Percentiles rank a stretch among this genome's conserved stretches.
These are phyloP conservation scores for Myotis myotis DNA, from an alignment of 2,797 vertebrate genomes.

Conservation along the genomic window DNA sequence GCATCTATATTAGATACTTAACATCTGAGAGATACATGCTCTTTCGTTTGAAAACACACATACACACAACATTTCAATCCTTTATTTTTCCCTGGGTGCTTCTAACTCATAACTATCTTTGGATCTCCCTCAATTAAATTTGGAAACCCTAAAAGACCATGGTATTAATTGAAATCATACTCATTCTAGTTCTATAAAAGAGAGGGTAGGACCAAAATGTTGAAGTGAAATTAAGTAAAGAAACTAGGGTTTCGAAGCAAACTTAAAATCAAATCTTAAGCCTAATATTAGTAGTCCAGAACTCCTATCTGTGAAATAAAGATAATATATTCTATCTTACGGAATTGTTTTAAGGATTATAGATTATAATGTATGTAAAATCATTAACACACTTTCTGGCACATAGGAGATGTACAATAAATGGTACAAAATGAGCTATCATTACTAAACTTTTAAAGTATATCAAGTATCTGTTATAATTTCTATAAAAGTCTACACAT, in stretches of 20 bases:
- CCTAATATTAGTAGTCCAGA: not conserved
- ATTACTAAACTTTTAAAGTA: slow-evolving; percentile 19
- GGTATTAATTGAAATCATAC: not conserved
- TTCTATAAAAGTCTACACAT: not conserved
- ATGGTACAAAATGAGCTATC: slow-evolving; percentile 13
- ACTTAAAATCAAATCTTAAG: slow-evolving; percentile 39
- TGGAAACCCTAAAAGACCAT: not conserved
- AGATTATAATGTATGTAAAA: not conserved
- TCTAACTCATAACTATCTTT: not conserved
- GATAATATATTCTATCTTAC: slow-evolving; percentile 11
- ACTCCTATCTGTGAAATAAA: not conserved
- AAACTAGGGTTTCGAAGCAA: slow-evolving; percentile 1
- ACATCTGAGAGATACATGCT: not conserved
- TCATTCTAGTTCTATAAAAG: not conserved
- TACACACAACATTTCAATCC: not conserved
- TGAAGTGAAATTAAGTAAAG: slow-evolving; percentile 20
- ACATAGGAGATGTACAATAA: not conserved
- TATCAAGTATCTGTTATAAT: not conserved
- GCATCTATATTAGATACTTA: not conserved
- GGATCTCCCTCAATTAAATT: not conserved
- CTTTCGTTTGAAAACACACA: not conserved
- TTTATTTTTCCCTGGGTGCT: not conserved
- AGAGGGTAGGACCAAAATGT: slow-evolving; percentile 15
- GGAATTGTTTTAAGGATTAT: slow-evolving; percentile 10
- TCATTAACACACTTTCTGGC: not conserved